Base-by-base conservation (phyloP, 2,888 invertebrate genomes). In the Bugulina stolonifera region DNA sequence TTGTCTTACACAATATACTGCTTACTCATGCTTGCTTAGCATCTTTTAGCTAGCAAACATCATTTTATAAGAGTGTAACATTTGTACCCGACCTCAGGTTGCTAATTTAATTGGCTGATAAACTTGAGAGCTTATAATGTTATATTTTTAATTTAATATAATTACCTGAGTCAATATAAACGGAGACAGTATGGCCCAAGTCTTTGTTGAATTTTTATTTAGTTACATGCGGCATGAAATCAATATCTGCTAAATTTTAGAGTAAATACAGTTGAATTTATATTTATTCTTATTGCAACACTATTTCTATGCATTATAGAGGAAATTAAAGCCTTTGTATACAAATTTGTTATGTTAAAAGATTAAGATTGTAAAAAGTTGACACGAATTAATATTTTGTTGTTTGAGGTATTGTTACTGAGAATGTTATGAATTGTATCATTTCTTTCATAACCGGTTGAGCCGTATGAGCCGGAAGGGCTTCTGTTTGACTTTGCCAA, bases 71-170 rank as follows among this genome's bases (percentile, higher is more conserved):
- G n/a, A n/a, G n/a, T n/a, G n/a, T n/a, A n/a, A n/a, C n/a, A n/a
- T n/a, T n/a, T n/a, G n/a, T n/a, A n/a, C n/a, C n/a, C n/a, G n/a
- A n/a, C n/a, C n/a, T n/a, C n/a, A n/a, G n/a, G n/a, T n/a, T n/a
- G n/a, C n/a, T n/a, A n/a, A n/a, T n/a, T n/a, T n/a, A n/a, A n/a
- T n/a, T n/a, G n/a, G n/a, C n/a, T n/a, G n/a, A n/a, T n/a, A n/a
- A n/a, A n/a, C n/a, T n/a, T 43, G 43, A 43, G 43, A 43, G 43
- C 43, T 43, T 43, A 10, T 10, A 43, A 43, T 43, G 43, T 64
- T 64, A 64, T 64, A 14, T 32, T 64, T 64, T 64, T 64, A 64
- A 64, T 64, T 64, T 64, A 27, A 64, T 14, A 64, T 64, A 64
- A 64, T 32, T 64, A 64, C 29, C 27, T 14, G 32, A 32, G 18